phyloP scores from a whole-genome alignment of 1,140 invertebrate species.

The Ceratina calcarata region DNA sequence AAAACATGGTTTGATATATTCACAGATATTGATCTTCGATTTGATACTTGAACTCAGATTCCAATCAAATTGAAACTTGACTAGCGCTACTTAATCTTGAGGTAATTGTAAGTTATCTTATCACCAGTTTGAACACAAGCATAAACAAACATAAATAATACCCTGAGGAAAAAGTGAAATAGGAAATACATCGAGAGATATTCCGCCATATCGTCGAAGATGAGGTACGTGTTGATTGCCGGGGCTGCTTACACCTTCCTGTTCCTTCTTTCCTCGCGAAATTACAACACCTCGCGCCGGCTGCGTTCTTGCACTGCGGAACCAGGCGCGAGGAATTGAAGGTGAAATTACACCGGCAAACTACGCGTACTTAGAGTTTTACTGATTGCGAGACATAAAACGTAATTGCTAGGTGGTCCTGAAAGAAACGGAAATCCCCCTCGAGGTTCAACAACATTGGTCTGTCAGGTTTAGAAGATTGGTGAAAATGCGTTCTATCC shows the following conservation, averaged over 20 bases:
- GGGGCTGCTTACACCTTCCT: slow-evolving; percentile 34
- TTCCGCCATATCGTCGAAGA: slow-evolving; percentile 59
- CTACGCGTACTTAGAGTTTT: slow-evolving; percentile 50
- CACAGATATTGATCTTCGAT: no score
- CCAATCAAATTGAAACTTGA: no score
- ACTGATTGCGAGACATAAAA: slow-evolving; percentile 54
- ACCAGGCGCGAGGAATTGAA: slow-evolving; percentile 47
- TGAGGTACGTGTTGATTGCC: slow-evolving; percentile 60
- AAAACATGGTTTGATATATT: no score
- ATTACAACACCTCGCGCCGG: slow-evolving; percentile 48
- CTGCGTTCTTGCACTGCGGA: neutral
- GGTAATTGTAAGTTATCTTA: no score
- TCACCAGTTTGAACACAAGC: no score
- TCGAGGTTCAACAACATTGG: slow-evolving; percentile 19
- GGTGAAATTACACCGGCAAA: slow-evolving; percentile 54
- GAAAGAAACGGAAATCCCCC: slow-evolving; percentile 9
- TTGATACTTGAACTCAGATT: no score
- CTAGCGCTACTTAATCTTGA: no score
- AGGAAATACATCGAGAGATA: slow-evolving; percentile 29
- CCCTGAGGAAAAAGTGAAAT: neutral
- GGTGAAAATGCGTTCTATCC: slow-evolving; percentile 5
- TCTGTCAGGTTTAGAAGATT: slow-evolving; percentile 37
- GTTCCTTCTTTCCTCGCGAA: slow-evolving; percentile 25
- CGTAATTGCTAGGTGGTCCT: slow-evolving; percentile 52
- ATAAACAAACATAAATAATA: no score